These are phyloP conservation scores for Amyelois transitella DNA, from an alignment of 1,140 invertebrate species.

Conservation along the genomic window DNA sequence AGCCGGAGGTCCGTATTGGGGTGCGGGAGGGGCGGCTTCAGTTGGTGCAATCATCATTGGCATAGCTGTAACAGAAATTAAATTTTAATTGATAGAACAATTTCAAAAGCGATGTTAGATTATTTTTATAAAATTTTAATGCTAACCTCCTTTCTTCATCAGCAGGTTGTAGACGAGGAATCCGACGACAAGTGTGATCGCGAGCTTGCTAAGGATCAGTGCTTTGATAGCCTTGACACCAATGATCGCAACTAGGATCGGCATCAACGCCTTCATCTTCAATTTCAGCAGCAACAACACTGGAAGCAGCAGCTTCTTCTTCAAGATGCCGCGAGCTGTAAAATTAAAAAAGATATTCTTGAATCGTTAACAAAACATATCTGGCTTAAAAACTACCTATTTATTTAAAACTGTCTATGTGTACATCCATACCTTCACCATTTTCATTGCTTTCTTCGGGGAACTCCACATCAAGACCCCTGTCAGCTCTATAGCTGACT, in stretches of 20 bases:
- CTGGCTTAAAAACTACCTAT: background rate
- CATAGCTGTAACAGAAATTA: slow-evolving; percentile 75
- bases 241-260: slow-evolving; percentile 85
- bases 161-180: slow-evolving; percentile 86
- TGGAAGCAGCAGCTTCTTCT: slow-evolving; percentile 88
- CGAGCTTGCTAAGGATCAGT: slow-evolving; percentile 86
- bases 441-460: slow-evolving; percentile 72
- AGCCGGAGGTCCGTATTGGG: slow-evolving; percentile 66
- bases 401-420: background rate
- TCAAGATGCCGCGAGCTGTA: slow-evolving; percentile 78
- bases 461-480: slow-evolving; percentile 78
- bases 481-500: slow-evolving; percentile 80
- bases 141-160: slow-evolving; percentile 79
- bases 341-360: slow-evolving; percentile 12
- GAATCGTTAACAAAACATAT: background rate
- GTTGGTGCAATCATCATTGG: slow-evolving; percentile 81
- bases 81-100: slow-evolving; percentile 11
- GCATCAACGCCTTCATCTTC: slow-evolving; percentile 88
- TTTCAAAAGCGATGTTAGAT: background rate
- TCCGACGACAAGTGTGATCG: slow-evolving; percentile 84
- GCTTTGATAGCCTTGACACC: slow-evolving; percentile 89
- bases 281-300: slow-evolving; percentile 85
- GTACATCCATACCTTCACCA: slow-evolving; percentile 55
- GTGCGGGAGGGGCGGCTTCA: slow-evolving; percentile 62
- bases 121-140: background rate